Evolutionary conservation across 2,888 invertebrate genomes (phyloP).

Genomic region (Megastigmus dorsalis): DNA sequence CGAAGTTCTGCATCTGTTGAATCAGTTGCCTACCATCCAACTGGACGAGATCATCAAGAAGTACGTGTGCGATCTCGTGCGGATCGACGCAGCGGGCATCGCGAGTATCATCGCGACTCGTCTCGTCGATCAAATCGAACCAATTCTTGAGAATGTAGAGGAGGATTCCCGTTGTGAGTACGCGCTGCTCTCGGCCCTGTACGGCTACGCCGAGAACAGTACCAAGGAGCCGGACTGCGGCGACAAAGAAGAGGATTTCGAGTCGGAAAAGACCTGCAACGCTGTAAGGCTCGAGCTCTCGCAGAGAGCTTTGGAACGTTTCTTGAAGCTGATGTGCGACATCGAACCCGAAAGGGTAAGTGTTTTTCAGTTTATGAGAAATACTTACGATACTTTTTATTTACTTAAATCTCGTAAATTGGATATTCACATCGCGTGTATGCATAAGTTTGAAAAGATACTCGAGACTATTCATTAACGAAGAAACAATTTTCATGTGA

Average conservation of each 20-base stretch:
- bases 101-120: slow-evolving; percentile 63
- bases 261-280: neutral
- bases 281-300: slow-evolving; percentile 64
- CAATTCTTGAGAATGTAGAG: slow-evolving; percentile 67
- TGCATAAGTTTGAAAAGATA: no score
- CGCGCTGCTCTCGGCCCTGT: slow-evolving; percentile 63
- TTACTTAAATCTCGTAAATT: no score
- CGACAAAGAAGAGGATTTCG: slow-evolving; percentile 54
- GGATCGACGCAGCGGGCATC: slow-evolving; percentile 64
- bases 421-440: no score
- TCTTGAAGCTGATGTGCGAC: slow-evolving; percentile 71
- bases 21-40: slow-evolving; percentile 63
- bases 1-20: slow-evolving; percentile 69
- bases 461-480: no score
- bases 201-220: slow-evolving; percentile 59
- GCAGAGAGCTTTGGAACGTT: slow-evolving; percentile 67
- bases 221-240: slow-evolving; percentile 58
- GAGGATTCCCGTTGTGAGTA: slow-evolving; percentile 66
- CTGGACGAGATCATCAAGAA: slow-evolving; percentile 63
- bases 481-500: no score
- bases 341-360: slow-evolving; percentile 68
- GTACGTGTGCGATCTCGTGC: slow-evolving; percentile 62
- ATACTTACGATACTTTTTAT: no score
- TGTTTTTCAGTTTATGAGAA: no score
- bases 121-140: slow-evolving; percentile 68